Base-by-base conservation (phyloP, 1,140 invertebrate genomes). In the Himalopsyche phryganea region DNA sequence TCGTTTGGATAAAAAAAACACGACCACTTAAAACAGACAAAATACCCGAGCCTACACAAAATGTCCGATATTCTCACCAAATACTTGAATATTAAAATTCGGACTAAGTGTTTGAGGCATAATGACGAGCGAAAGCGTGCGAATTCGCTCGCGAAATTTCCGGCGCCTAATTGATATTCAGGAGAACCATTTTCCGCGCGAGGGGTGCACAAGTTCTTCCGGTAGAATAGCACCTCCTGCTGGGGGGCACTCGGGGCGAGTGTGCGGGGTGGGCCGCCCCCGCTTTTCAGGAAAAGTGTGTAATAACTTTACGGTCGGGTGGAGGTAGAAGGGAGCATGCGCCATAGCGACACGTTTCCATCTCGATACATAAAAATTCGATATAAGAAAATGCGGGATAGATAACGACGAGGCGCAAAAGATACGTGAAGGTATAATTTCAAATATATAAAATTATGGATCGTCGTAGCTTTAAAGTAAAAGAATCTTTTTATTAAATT, bases 111-210 rank as follows among this genome's bases (percentile, higher is more conserved):
- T 32, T 55, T 17, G 18, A 9, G 23, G 23, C 23, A 9, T 28
- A 28, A n/a, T 40, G 11, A 40, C 15, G 15, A 40, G 38, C 15
- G 41, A 45, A 28, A n/a, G n/a, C n/a, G n/a, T n/a, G n/a, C 7
- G 41, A 45, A 28, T 53, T 52, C 42, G 32, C 41, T 48, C 48
- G 42, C 53, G 20, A 57, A 56, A 61, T 58, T 57, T 61, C 54
- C 51, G 33, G 49, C 49, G 57, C 57, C 60, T 61, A 61, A 61
- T 61, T 61, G 60, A 61, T 61, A 61, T 61, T 61, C 60, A 57
- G 53, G 52, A 58, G 60, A 61, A 57, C 54, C 53, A 61, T 61
- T 61, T 61, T 53, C 52, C 18, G n/a, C 14, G 44, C 13, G 23
- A 28, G 42, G 23, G 35, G 15, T n/a, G 48, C 23, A 19, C 17